Evolutionary conservation across 2,888 invertebrate species (phyloP), one percentile per base, ranked within the genome.

Genomic region (Hemistola chrysoprasaria): DNA sequence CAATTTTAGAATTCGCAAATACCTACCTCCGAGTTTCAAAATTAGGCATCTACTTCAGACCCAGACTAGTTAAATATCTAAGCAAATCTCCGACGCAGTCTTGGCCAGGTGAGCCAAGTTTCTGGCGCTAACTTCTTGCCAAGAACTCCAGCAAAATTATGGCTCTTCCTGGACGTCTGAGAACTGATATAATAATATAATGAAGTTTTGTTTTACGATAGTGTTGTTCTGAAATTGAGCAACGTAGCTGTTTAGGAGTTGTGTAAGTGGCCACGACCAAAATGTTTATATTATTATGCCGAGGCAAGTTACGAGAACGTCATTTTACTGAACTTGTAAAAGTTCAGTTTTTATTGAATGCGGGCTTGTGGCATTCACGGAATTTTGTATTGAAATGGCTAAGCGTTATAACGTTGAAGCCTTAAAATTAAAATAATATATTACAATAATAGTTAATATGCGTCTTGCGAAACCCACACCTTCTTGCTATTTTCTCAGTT

Each of bases 31-130:
- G 3, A 16, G 16, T 4, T 16, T 4, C 16, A 16, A 16, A 16
- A 16, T 16, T 16, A 16, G 16, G 16, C 16, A 4, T 16, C 16
- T 16, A 16, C 4, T 16, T 16, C 16, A 16, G 4, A 4, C 4
- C 16, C 16, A 16, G 16, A 4, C 16, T 16, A 16, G n/a, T n/a
- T n/a, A n/a, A n/a, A n/a, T n/a, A n/a, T n/a, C n/a, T 49, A 46
- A 31, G 22, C 31, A 22, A 42, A 42, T 40, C 29, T 29, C 46
- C 36, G 42, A 51, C 43, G 43, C 42, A 36, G 38, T 40, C 42
- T 16, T 23, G 8, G 24, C 22, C 33, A 52, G 52, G 48, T 54
- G 36, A 52, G 37, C 43, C 37, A 51, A 52, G 40, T 52, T 51
- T 46, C 28, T 43, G 47, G 43, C 36, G 37, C 35, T 28, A 47